These are phyloP conservation scores for Enteromius argenteus DNA, from an alignment of 2,797 vertebrate genomes.

Conservation along the genomic window DNA sequence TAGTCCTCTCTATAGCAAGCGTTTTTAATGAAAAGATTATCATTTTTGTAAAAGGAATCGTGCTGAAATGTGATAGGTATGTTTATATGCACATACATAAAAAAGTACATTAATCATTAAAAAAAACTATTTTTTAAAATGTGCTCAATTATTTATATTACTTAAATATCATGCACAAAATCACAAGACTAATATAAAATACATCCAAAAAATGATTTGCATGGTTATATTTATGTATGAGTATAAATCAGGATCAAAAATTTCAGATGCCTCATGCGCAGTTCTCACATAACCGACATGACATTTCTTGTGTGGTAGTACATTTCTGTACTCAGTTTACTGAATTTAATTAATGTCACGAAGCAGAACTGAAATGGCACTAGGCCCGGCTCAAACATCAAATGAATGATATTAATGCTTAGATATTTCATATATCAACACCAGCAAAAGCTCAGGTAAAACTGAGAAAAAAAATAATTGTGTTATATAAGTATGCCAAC, in stretches of 20 bases:
- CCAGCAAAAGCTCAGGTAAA: background rate
- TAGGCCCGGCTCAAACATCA: background rate
- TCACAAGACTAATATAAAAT: background rate
- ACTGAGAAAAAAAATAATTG: background rate
- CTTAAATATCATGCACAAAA: background rate
- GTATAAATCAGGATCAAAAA: background rate
- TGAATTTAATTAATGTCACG: background rate
- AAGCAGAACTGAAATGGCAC: background rate
- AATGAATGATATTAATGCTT: conserved; percentile 4
- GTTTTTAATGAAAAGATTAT: background rate
- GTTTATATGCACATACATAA: background rate
- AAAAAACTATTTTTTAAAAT: background rate
- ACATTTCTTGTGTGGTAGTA: background rate
- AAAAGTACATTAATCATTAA: background rate
- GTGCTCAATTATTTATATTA: background rate
- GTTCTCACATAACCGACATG: background rate
- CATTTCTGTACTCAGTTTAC: background rate
- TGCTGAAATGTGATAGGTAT: background rate
- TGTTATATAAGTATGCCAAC: background rate
- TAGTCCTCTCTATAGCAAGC: background rate
- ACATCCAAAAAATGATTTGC: background rate
- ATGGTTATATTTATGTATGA: background rate
- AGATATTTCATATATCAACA: background rate
- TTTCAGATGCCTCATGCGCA: background rate
- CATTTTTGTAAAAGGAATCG: background rate